These are phyloP conservation scores for Epizoanthus fatuus DNA, from an alignment of 92 coral and sea anemone species.

Conservation along the genomic window DNA sequence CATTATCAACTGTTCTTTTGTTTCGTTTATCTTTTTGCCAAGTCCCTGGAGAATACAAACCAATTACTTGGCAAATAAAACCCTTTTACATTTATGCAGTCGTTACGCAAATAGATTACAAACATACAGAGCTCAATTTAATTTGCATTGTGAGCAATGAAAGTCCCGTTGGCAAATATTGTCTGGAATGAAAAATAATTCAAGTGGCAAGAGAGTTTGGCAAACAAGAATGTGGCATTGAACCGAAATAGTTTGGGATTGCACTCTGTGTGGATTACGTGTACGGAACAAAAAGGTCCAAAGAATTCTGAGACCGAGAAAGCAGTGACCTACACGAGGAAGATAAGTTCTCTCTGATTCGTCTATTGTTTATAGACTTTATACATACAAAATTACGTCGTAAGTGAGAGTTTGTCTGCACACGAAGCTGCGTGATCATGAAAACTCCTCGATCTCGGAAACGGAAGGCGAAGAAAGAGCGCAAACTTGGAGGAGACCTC, in stretches of 20 bases:
- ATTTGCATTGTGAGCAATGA: background rate
- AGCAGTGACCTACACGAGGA: background rate
- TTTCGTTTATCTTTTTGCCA: conserved; percentile 2
- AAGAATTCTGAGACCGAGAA: background rate
- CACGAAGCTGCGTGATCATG: conserved; percentile 34
- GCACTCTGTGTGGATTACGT: too few species aligned
- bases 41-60: conserved; percentile 34
- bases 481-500: conserved; percentile 73
- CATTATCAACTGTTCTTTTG: conserved; percentile 1
- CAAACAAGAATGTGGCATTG: background rate
- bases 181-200: background rate
- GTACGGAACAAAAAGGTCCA: too few species aligned
- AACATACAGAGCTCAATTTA: background rate
- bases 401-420: background rate
- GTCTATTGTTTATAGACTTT: background rate
- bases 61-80: conserved; percentile 16
- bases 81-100: background rate
- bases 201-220: background rate
- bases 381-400: background rate
- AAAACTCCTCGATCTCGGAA: conserved; percentile 75
- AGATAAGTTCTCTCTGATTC: background rate
- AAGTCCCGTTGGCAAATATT: background rate
- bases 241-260: too few species aligned
- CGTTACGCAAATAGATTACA: conserved; percentile 17
- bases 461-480: conserved; percentile 64